phyloP scores from a whole-genome alignment of 2,797 vertebrate genomes.

The Sylvilagus floridanus region DNA sequence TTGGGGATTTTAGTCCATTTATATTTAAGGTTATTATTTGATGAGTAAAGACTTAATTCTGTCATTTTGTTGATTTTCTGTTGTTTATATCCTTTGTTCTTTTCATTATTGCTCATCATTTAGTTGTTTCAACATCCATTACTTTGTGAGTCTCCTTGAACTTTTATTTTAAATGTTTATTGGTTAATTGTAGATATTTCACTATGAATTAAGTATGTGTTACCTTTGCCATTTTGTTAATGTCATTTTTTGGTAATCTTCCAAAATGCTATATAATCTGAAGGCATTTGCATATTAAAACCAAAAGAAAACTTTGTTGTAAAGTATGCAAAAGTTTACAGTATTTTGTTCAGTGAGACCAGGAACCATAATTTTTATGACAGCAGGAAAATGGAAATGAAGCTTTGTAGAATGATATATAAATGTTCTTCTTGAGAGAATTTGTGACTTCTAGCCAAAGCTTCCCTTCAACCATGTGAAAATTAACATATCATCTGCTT shows the following conservation, averaged over 20 bases:
- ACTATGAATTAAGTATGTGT: background rate
- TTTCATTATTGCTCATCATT: background rate
- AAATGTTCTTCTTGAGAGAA: slow-evolving; percentile 64
- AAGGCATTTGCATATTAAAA: background rate
- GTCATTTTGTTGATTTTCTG: too few relatives aligned
- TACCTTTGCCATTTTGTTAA: background rate
- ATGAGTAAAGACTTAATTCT: too few relatives aligned
- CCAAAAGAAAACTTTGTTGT: background rate
- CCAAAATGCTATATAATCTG: background rate
- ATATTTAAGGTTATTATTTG: too few relatives aligned
- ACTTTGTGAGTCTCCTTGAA: background rate
- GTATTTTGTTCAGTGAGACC: slow-evolving; percentile 50
- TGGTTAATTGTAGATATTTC: background rate
- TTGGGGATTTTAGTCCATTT: too few relatives aligned
- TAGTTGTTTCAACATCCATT: slow-evolving; percentile 1
- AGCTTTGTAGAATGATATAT: background rate
- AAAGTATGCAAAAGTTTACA: background rate
- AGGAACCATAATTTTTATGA: slow-evolving; percentile 22
- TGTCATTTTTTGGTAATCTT: background rate
- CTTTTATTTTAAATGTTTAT: slow-evolving; percentile 9
- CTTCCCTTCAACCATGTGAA: slow-evolving; percentile 75
- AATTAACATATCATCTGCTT: slow-evolving; percentile 80
- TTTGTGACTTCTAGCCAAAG: slow-evolving; percentile 50
- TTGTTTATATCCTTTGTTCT: too few relatives aligned
- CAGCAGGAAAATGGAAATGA: slow-evolving; percentile 19